Conservation (phyloP, 2,797 vertebrate species). For the Phrynocephalus vlangalii region DNA sequence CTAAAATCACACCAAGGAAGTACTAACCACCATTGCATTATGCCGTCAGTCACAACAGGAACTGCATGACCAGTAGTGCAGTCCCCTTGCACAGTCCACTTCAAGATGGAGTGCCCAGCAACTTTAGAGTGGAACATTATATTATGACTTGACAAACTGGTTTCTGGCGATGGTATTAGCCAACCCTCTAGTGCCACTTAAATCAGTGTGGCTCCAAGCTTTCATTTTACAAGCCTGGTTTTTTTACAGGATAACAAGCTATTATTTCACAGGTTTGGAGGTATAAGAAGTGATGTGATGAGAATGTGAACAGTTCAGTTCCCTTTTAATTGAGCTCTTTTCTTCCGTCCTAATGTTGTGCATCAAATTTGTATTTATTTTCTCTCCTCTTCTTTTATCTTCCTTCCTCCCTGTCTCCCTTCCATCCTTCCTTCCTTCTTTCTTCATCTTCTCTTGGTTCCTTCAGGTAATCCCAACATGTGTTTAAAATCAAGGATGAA, state of each 20-base stretch:
- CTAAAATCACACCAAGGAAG: no score
- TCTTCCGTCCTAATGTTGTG: background rate
- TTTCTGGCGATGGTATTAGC: background rate
- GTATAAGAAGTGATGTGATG: background rate
- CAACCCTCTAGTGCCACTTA: constrained; percentile 35
- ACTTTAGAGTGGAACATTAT: no score
- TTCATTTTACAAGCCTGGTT: constrained; percentile 13
- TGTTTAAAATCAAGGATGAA: constrained; percentile 29
- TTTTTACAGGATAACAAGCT: background rate
- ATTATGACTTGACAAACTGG: no score
- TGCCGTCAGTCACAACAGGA: no score
- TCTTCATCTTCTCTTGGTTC: background rate
- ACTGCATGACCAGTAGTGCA: no score
- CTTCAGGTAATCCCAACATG: background rate
- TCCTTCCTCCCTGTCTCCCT: background rate
- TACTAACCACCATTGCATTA: no score
- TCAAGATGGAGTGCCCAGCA: no score
- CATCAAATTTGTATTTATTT: background rate
- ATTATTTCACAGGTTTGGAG: constrained; percentile 7
- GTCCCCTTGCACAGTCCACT: no score
- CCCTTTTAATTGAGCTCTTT: background rate
- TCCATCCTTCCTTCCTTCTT: background rate
- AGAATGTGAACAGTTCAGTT: background rate
- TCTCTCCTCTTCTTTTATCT: background rate
- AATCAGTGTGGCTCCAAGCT: background rate